Evolutionary conservation across 2,888 invertebrate species (phyloP), one percentile per base, ranked within the genome.

Genomic region (Caenorhabditis panamensis): DNA sequence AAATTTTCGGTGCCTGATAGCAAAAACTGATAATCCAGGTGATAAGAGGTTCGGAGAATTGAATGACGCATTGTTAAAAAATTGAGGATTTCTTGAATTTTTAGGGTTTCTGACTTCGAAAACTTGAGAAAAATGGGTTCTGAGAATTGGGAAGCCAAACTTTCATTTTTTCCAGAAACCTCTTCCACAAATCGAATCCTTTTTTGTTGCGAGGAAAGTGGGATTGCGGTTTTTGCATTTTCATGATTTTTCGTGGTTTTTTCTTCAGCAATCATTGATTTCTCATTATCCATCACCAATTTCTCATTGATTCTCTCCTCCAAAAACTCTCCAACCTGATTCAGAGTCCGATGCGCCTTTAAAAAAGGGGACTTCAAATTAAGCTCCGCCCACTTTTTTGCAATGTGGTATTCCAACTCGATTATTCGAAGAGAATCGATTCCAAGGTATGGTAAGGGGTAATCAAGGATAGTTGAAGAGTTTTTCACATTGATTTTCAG

Each of bases 171-270:
- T 36, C 6, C 6, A 36, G 36, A 36, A 36, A 71, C 4, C 18
- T 75, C 69, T 5, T 11, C 24, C 0, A 76, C 53, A 16, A 76
- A 80, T 0, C 71, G 41, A 9, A 80, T 80, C 41, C 80, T 51
- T 56, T 76, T 80, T 47, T 80, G 80, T 71, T 80, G 76, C 8
- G 76, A 76, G 0, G 80, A 80, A 11, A 80, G 44, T 9, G 71
- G 71, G 13, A 80, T 71, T 26, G 20, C 31, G n/a, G n/a, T n/a
- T n/a, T n/a, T n/a, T n/a, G n/a, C n/a, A n/a, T n/a, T n/a, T n/a
- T n/a, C n/a, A n/a, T n/a, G 56, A 53, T 63, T 2, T 49, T 24
- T 51, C 16, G 8, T 6, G 58, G n/a, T n/a, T n/a, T n/a, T n/a
- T n/a, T n/a, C 8, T 18, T 31, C 31, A 31, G 16, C n/a, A 22